A percentile compares a stretch with the other conserved stretches of the same genome.
phyloP scores from a whole-genome alignment of 2,113 vertebrate species.

The Ginglymostoma cirratum region DNA sequence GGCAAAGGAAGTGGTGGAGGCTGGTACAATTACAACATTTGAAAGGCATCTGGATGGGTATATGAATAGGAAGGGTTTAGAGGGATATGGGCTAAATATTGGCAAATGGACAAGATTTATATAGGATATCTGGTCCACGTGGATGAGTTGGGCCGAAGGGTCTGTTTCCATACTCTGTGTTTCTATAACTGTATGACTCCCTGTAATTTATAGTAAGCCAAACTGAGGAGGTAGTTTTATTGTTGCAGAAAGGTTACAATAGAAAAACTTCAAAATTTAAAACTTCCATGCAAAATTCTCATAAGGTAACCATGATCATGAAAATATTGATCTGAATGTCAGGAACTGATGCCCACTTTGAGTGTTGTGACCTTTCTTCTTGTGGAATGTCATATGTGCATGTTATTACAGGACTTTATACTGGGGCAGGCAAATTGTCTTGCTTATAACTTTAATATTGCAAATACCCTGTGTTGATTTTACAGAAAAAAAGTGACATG shows the following conservation, averaged over 20 bases:
- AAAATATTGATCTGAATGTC: slow-evolving; percentile 25
- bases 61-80: too few species aligned
- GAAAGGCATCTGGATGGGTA: too few species aligned
- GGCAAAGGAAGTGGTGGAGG: too few species aligned
- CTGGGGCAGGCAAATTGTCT: slow-evolving; percentile 1
- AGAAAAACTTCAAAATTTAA: not conserved
- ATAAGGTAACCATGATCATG: slow-evolving; percentile 31
- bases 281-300: slow-evolving; percentile 31
- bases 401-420: not conserved
- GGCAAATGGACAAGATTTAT: too few species aligned
- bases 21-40: too few species aligned
- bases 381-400: slow-evolving; percentile 1
- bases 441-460: not conserved
- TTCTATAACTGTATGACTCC: too few species aligned
- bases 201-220: not conserved
- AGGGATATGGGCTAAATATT: too few species aligned
- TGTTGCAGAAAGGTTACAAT: not conserved
- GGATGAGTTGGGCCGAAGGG: too few species aligned
- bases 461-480: not conserved
- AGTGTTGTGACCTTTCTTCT: slow-evolving; percentile 20
- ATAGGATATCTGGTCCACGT: too few species aligned
- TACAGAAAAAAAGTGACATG: not conserved
- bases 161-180: too few species aligned
- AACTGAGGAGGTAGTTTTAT: not conserved
- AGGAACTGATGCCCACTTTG: slow-evolving; percentile 16